A percentile compares a stretch with the other conserved stretches of the same genome.
These are phyloP conservation scores for human (Homo sapiens) DNA, from an alignment of 2,113 vertebrate genomes.

Conservation along the genomic window GRCh38 chr4:113108501-113109000, in stretches of 20 bases:
- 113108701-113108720: background rate
- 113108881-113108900: background rate
- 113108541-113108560: background rate
- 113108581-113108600: background rate
- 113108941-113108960: background rate
- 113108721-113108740: background rate
- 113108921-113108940: background rate
- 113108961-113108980: background rate
- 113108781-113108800: background rate
- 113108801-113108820: background rate
- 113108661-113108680: background rate
- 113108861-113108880: background rate
- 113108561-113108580: background rate
- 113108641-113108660: background rate
- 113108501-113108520: background rate
- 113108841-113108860: background rate
- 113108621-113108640: background rate
- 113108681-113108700: background rate
- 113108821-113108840: background rate
- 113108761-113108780: background rate
- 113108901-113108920: constrained; percentile 29
- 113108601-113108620: background rate
- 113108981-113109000: background rate
- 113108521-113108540: background rate
- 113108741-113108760: background rate